These are phyloP conservation scores for Megaleporinus macrocephalus DNA, from an alignment of 2,113 vertebrate species.

Conservation along the genomic window DNA sequence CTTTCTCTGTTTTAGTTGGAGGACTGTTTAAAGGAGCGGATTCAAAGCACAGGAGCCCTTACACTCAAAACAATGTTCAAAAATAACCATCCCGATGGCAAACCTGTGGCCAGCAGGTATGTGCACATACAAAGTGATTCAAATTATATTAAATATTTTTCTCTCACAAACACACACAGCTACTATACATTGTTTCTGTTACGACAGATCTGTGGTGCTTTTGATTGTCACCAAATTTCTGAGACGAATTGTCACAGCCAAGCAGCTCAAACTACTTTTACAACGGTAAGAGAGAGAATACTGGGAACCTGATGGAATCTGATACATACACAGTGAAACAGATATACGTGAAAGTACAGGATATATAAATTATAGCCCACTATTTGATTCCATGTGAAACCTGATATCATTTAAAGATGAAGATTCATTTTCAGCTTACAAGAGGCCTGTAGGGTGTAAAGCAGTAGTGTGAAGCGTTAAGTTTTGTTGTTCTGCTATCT, in stretches of 20 bases:
- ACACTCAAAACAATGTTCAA: slow-evolving; percentile 57
- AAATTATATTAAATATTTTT: no score
- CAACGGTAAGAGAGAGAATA: slow-evolving; percentile 47
- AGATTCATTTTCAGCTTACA: no score
- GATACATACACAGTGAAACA: no score
- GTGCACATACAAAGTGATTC: not conserved
- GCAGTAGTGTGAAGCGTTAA: no score
- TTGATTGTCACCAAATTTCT: slow-evolving; percentile 59
- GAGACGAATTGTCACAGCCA: slow-evolving; percentile 52
- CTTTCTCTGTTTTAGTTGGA: slow-evolving; percentile 49
- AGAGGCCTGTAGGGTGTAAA: no score
- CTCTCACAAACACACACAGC: not conserved
- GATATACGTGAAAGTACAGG: no score
- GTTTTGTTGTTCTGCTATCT: no score
- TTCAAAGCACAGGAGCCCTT: slow-evolving; percentile 51
- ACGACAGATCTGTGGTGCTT: slow-evolving; percentile 52
- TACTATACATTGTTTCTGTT: not conserved
- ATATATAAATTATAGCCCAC: no score
- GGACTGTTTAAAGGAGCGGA: slow-evolving; percentile 52
- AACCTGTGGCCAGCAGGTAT: slow-evolving; percentile 57
- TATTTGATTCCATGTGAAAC: no score
- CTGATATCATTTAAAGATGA: no score
- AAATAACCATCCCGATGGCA: slow-evolving; percentile 57
- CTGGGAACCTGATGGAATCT: not conserved
- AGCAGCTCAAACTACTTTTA: slow-evolving; percentile 53